These are phyloP conservation scores for Chlorops oryzae DNA, from an alignment of 1,140 invertebrate genomes.

Conservation along the genomic window DNA sequence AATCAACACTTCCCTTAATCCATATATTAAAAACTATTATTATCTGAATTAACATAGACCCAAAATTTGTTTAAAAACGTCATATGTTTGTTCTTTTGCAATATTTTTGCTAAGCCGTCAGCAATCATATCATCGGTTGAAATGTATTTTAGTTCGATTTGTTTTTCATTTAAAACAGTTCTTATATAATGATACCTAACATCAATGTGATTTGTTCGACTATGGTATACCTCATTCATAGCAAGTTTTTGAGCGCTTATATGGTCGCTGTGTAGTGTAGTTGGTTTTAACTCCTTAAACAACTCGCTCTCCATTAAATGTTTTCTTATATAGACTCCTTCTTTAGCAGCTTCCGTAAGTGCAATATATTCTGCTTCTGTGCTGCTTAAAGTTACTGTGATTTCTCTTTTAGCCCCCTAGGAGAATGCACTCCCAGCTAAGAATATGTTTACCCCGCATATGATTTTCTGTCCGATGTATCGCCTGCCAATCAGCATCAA, in stretches of 20 bases:
- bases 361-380: not conserved
- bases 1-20: too few species aligned
- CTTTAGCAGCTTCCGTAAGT: not conserved
- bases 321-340: not conserved
- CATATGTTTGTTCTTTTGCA: too few species aligned
- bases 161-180: too few species aligned
- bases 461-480: conserved; percentile 6
- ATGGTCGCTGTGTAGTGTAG: not conserved
- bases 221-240: not conserved
- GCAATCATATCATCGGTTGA: too few species aligned
- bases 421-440: not conserved
- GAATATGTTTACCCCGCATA: conserved; percentile 6
- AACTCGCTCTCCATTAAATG: not conserved
- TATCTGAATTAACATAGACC: too few species aligned
- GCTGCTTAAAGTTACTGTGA: not conserved
- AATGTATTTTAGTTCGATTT: too few species aligned
- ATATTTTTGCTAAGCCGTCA: too few species aligned
- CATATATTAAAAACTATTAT: too few species aligned
- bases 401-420: conserved; percentile 10
- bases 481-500: conserved; percentile 14
- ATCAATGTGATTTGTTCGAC: too few species aligned
- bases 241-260: not conserved
- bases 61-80: too few species aligned
- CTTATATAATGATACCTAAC: too few species aligned
- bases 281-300: not conserved